Base-by-base conservation (phyloP, 2,888 invertebrate genomes). In the Stenoptilia bipunctidactyla region DNA sequence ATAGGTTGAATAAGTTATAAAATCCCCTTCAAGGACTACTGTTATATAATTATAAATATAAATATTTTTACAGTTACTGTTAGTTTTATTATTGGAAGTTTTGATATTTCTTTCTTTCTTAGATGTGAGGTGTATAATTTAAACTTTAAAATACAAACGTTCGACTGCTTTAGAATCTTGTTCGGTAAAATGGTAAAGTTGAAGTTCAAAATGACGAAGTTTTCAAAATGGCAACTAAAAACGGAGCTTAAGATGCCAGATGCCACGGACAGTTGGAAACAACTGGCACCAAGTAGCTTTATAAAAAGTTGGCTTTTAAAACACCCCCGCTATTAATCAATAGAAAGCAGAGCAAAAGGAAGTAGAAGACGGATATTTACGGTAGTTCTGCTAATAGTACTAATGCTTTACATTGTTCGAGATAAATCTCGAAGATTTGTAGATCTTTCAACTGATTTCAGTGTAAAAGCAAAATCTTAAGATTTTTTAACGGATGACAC, bases 261-360 rank as follows among this genome's bases (percentile, higher is more conserved):
- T 82, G 80, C 65, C 69, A 63, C 69, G 66, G 72, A 75, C 80
- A 79, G 77, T 80, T 79, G 68, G 68, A 60, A 80, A 80, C 80
- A 80, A 80, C 72, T 72, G 75, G 71, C 56, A 45, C 57, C 54
- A 58, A 64, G 68, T 69, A 66, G 69, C 65, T 74, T 66, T 71
- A 70, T 71, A 79, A 80, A 80, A 80, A 79, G 73, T 75, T 72
- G 61, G 69, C 74, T 75, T 76, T 77, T 76, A 76, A 77, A 79
- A 70, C 70, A 58, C 50, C 14, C 56, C 50, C 49, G 67, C 66
- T 62, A 71, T 80, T 79, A 80, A 80, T 82, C 80, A 80, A 82
- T 79, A 72, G 71, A 61, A 61, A 60, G 58, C 64, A 61, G 61
- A 67, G 72, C 72, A 74, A 72, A 68, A 67, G 62, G 63, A 64